A percentile compares a stretch with the other conserved stretches of the same genome.
phyloP scores from a whole-genome alignment of 2,797 vertebrate species.

The Macrochelys suwanniensis region DNA sequence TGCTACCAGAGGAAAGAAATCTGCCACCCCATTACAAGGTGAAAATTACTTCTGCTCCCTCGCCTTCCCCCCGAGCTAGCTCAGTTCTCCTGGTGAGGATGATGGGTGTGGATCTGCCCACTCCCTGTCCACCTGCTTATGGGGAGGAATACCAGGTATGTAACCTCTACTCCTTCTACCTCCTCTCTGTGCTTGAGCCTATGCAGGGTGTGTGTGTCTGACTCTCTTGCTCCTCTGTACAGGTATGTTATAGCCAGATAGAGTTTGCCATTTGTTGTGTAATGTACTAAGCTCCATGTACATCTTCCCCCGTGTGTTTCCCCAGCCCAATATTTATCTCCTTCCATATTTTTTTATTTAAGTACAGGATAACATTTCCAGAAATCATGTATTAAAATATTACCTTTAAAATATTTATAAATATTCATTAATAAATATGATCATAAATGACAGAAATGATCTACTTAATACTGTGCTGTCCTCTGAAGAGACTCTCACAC shows the following conservation, averaged over 20 bases:
- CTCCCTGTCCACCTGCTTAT: neutral
- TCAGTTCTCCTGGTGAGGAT: neutral
- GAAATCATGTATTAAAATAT: neutral
- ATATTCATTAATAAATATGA: neutral
- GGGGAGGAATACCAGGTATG: neutral
- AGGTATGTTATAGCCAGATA: fast-evolving
- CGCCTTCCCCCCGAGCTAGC: neutral
- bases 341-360: neutral
- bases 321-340: neutral
- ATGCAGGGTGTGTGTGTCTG: neutral
- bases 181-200: neutral
- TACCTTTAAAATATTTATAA: neutral
- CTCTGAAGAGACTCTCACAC: neutral
- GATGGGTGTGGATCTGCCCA: neutral
- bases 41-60: neutral
- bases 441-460: neutral
- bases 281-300: neutral
- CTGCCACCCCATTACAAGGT: neutral
- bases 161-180: neutral
- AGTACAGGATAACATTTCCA: neutral
- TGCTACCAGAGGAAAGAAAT: neutral
- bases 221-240: neutral
- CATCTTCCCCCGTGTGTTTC: neutral
- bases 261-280: neutral
- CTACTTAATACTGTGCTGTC: fast-evolving